Conservation (phyloP, 2,113 vertebrate genomes). For the Xenotilapia caudafasciata region DNA sequence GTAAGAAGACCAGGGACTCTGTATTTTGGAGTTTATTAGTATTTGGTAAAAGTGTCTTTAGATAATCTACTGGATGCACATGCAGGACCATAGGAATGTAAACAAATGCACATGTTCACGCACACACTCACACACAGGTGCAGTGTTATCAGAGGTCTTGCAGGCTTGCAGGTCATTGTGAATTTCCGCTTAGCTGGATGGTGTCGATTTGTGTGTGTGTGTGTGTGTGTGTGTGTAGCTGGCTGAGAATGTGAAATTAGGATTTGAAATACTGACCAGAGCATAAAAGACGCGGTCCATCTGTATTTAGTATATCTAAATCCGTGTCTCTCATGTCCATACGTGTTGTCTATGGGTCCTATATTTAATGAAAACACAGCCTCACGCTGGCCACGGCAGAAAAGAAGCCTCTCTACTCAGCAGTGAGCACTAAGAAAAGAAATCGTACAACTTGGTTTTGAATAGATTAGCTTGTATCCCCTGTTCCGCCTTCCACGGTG, state of each 20-base stretch:
- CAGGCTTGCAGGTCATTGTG: constrained; percentile 88
- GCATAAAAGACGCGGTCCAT: neutral
- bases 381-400: neutral
- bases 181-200: constrained; percentile 89
- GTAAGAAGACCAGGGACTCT: neutral
- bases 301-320: constrained; percentile 5
- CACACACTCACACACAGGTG: constrained; percentile 8
- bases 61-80: neutral
- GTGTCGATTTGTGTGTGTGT: constrained; percentile 73
- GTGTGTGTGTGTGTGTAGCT: constrained; percentile 36
- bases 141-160: constrained; percentile 91
- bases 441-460: constrained; percentile 32
- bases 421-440: neutral
- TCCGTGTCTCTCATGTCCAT: constrained; percentile 68
- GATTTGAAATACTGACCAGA: constrained; percentile 25
- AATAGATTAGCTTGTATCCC: constrained; percentile 56
- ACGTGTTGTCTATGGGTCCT: constrained; percentile 15
- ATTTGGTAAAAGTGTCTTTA: constrained; percentile 7
- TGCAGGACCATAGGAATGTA: constrained; percentile 39
- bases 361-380: neutral
- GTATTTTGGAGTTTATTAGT: neutral
- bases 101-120: neutral
- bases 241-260: constrained; percentile 33
- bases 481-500: constrained; percentile 42
- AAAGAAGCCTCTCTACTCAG: neutral